Conservation (phyloP, 2,888 invertebrate species). For the Dolichopus griseipennis region DNA sequence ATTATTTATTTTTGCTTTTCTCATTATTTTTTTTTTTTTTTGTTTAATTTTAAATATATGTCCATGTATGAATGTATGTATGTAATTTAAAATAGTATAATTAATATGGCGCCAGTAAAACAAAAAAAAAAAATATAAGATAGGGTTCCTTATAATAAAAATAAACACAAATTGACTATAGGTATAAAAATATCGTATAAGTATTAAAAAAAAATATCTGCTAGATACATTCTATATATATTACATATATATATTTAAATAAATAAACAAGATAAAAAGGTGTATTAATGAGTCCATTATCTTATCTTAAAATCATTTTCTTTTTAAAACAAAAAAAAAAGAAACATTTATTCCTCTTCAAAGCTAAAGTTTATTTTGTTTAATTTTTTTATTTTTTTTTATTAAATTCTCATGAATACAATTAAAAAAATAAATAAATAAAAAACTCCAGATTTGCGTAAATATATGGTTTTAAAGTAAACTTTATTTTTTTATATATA, state of each 20-base stretch:
- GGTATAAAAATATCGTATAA: background rate
- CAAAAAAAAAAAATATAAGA: background rate
- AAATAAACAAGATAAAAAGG: constrained; percentile 1
- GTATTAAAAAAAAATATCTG: no score
- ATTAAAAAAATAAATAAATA: no score
- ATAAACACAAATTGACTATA: background rate
- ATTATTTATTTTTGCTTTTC: no score
- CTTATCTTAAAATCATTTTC: background rate
- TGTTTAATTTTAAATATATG: background rate
- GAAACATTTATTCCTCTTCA: no score
- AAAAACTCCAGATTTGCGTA: no score
- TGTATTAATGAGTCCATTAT: constrained; percentile 3
- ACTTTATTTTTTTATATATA: no score
- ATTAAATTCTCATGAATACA: background rate
- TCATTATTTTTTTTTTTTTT: no score
- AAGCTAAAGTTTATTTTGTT: background rate
- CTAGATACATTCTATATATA: background rate
- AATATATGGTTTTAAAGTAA: no score
- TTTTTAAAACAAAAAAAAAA: no score
- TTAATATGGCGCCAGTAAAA: constrained; percentile 9
- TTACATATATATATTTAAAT: background rate
- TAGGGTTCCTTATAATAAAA: background rate
- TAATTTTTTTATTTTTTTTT: background rate
- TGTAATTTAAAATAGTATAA: constrained; percentile 5
- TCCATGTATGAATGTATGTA: background rate